Evolutionary conservation across 2,888 invertebrate genomes (phyloP).

Genomic region (Meganola albula): DNA sequence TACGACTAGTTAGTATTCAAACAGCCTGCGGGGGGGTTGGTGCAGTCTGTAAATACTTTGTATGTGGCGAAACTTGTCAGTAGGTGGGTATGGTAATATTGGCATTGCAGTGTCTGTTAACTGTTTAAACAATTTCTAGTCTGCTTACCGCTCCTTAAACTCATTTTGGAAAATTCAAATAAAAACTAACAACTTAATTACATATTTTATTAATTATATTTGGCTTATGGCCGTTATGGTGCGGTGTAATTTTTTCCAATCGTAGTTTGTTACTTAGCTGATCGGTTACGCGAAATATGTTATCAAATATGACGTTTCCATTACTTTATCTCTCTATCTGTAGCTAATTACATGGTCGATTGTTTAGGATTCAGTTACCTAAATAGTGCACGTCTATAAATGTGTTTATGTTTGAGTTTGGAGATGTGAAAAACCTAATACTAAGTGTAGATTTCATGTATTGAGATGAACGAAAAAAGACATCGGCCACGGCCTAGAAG

Average conservation of each 20-base stretch:
- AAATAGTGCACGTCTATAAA: constrained; percentile 56
- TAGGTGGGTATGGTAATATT: too few relatives aligned
- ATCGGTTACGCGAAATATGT: constrained; percentile 33
- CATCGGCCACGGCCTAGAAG: constrained; percentile 57
- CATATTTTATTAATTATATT: too few relatives aligned
- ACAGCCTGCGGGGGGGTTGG: constrained; percentile 9
- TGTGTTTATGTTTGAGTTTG: constrained; percentile 43
- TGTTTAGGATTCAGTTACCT: constrained; percentile 47
- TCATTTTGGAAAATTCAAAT: too few relatives aligned
- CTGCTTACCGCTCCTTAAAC: too few relatives aligned
- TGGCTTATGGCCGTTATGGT: too few relatives aligned
- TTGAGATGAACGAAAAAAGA: constrained; percentile 53
- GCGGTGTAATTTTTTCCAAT: constrained; percentile 24
- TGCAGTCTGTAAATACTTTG: constrained; percentile 18
- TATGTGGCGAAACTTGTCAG: constrained; percentile 11
- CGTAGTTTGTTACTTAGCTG: constrained; percentile 32
- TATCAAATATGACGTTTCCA: constrained; percentile 61
- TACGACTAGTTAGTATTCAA: constrained; percentile 10
- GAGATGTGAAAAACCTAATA: constrained; percentile 36
- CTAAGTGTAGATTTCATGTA: constrained; percentile 25
- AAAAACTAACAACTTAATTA: too few relatives aligned
- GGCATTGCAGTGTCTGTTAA: constrained; percentile 9
- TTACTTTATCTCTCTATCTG: constrained; percentile 57
- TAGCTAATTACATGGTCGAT: constrained; percentile 52
- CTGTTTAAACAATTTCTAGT: constrained; percentile 12